Evolutionary conservation across 2,888 invertebrate species (phyloP), one percentile per base, ranked within the genome.

Genomic region (Hypolimnas misippus): DNA sequence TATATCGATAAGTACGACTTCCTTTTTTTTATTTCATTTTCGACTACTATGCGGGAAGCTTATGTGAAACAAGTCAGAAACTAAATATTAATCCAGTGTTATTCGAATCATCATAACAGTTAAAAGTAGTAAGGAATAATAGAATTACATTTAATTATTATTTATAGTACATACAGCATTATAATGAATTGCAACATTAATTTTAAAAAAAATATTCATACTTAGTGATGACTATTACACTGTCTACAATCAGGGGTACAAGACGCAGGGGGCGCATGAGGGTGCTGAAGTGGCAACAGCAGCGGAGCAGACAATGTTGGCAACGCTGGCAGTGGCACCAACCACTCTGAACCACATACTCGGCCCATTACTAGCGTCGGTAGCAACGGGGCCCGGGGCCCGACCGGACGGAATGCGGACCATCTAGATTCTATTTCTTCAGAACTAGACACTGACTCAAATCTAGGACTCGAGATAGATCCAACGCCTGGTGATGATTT

Each of bases 261-360:
- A 1, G 92, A 88, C 38, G 65, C 50, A 0, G 85, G 82, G 0
- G 85, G 78, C 0, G 77, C 76, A 50, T 84, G 88, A 21, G 80
- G 86, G 65, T 86, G 89, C 40, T 91, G 92, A 2, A 92, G 68
- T 0, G 92, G 92, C n/a, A 92, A 72, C 17, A 92, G 73, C 59
- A 87, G 68, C 2, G 89, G 90, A 0, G 82, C 76, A 0, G 90
- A 91, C 0, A 92, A 73, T 0, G 91, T 74, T 0, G 92, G 89
- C 12, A 92, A 61, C 0, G 88, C 86, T 0, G 92, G 92, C 44
- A 92, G 69, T 0, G 92, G 92, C 12, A 92, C 89, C 57, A 92
- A 76, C 92, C 92, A 92, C 25, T 92, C 92, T 0, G 92, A 90
- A 0, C 92, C 92, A 55, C 92, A 92, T 0, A 92, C 92, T n/a